Base-by-base conservation (phyloP, 1,140 invertebrate genomes). In the Drosophila athabasca region DNA sequence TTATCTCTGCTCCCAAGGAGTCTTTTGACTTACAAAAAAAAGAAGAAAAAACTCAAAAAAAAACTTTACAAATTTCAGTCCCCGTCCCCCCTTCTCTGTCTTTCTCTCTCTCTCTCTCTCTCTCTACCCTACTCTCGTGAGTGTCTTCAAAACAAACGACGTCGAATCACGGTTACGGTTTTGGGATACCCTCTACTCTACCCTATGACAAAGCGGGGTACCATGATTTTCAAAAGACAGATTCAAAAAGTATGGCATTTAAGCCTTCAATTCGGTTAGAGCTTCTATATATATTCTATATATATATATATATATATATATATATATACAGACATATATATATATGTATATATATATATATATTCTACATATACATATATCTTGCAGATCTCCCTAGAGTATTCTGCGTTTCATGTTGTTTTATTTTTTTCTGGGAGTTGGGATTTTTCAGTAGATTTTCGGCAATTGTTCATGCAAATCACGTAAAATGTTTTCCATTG, bases 401-500 rank as follows among this genome's bases (percentile, higher is more conserved):
- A 39, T 39, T 11, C 35, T 39, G 1, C 19, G n/a, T 19, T 43
- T 55, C 15, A 22, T 29, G 19, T 31, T 15, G 9, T 2, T 39
- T 35, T 7, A 13, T 22, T 35, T 24, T 7, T 57, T 31, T 61
- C 43, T 45, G 8, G 8, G 29, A 31, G 29, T 31, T 35, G 35
- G 35, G 11, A 39, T 39, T 39, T 39, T 39, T 13, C 11, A 13
- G 13, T 39, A 11, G 3, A 39, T 49, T 65, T 54, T 64, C 46
- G 22, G 43, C 48, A 55, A 62, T 73, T 77, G 48, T 76, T 60
- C 48, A 87, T 73, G 81, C 81, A 77, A 84, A 85, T 69, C 80
- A 85, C 81, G 80, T 84, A 65, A 65, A 77, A 54, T 74, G 61
- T 75, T 66, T 73, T 59, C 46, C 70, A 75, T 54, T 51, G 59